Evolutionary conservation across 37 sponge, comb jelly and placozoan species (phyloP).

Genomic region (Beroe ovata): DNA sequence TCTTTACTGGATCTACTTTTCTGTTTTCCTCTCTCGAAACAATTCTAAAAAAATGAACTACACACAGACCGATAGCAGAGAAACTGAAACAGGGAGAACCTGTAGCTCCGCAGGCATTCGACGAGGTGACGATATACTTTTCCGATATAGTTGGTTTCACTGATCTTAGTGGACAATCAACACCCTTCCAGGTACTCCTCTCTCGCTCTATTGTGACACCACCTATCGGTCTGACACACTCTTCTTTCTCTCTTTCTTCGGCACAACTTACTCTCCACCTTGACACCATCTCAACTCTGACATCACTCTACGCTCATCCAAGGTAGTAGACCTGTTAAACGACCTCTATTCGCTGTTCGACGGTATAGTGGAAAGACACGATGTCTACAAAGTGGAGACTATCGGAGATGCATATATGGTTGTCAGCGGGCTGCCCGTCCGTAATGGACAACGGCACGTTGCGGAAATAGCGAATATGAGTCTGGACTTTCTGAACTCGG

Average conservation of each 20-base stretch:
- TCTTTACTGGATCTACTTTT: background rate
- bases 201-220: too few relatives aligned
- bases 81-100: constrained; percentile 65
- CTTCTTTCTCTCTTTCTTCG: background rate
- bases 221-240: background rate
- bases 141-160: constrained; percentile 68
- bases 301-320: background rate
- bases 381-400: constrained; percentile 67
- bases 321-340: constrained; percentile 61
- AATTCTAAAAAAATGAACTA: too few relatives aligned
- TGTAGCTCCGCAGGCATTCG: constrained; percentile 31
- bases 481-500: constrained; percentile 67
- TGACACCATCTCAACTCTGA: background rate
- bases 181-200: constrained; percentile 68
- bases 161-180: constrained; percentile 50
- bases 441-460: constrained; percentile 43
- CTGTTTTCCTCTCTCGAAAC: too few relatives aligned
- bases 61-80: constrained; percentile 66
- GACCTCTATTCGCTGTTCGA: constrained; percentile 65
- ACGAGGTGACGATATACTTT: constrained; percentile 68
- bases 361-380: constrained; percentile 57
- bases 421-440: constrained; percentile 47
- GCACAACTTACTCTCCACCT: too few relatives aligned
- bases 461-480: constrained; percentile 24
- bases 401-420: constrained; percentile 26